Base-by-base conservation (phyloP, 2,113 vertebrate species). In the Platycercus adscitus region DNA sequence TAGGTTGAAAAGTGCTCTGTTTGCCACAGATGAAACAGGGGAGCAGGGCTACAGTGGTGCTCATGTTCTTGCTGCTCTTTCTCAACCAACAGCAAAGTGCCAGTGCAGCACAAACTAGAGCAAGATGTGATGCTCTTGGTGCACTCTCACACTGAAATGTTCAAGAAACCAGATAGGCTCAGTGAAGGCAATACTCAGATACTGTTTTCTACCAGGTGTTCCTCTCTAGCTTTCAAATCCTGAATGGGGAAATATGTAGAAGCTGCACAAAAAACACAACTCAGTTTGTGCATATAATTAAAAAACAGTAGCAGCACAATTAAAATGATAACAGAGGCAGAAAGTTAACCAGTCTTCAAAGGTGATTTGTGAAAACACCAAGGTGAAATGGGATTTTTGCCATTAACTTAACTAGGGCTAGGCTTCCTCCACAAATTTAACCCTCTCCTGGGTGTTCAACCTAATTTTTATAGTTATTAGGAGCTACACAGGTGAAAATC, bases 301-400 rank as follows among this genome's bases (percentile, higher is more conserved):
- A 75, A 85, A 79, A 83, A 23, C 33, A 78, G 43, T 39, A 88
- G 56, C 13, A 78, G 39, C 10, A 29, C 86, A 84, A 96, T 91
- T 94, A 93, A 77, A 81, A 81, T 73, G n/a, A 76, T 81, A 88
- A 87, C 3, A 0, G 44, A 49, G 41, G 11, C n/a, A 94, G 56
- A 81, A 93, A 56, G 8, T 65, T 65, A 93, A 68, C 81, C 25
- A 39, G 6, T 50, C 43, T 84, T 53, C 83, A 79, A 88, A 79
- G 70, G 46, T 61, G 47, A 60, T 79, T 66, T 89, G 73, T 76
- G 73, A 89, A 89, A 86, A 15, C 41, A 86, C 7, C 20, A 56
- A 33, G 33, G 55, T 39, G 73, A 93, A 87, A 81, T 79, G 77
- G 49, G 68, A 68, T 60, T 93, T 89, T 86, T 88, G 29, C 33